Base-by-base conservation (phyloP, 2,113 vertebrate species). In the Eudyptes chrysolophus region DNA sequence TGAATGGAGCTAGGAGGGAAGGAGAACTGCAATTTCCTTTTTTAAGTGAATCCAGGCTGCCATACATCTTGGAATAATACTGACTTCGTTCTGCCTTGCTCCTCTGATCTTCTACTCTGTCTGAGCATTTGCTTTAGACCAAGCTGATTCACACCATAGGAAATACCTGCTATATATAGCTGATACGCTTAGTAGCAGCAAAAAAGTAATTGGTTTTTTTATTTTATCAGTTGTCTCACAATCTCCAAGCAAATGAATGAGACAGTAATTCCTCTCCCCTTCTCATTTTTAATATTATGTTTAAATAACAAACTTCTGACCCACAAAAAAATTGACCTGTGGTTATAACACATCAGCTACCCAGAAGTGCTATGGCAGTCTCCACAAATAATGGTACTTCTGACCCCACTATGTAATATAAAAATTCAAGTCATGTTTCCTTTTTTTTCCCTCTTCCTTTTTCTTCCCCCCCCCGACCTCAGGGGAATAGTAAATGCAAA, bases 381-480 rank as follows among this genome's bases (percentile, higher is more conserved):
- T 83, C 44, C 25, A 51, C 22, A 90, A 54, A 72, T 42, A 57
- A 22, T 34, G 2, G 16, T 62, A 40, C 38, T 84, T 88, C 58
- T 7, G 5, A 60, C 6, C 5, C 2, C 12, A 38, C 22, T 38
- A 21, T 6, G 5, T 57, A 57, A 54, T 38, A 55, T 13, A 80
- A 93, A 93, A 81, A 66, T 77, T 52, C 48, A 71, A 89, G 44
- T 32, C 3, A 52, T 51, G 3, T 71, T 83, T 86, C 7, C 11
- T 29, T 52, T 51, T 9, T 2, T 4, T n/a, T n/a, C 7, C 13
- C 2, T 11, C n/a, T 26, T 21, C 42, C 55, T 42, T 42, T 42
- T 42, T 42, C 40, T 36, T 1, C 2, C 1, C 16, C 11, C 10
- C 11, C 10, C 3, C 5, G 42, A 87, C 13, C 9, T 17, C n/a